A percentile compares a stretch with the other conserved stretches of the same genome.
Evolutionary conservation across 2,113 vertebrate genomes (phyloP).

Genomic region (Cyanoderma ruficeps): DNA sequence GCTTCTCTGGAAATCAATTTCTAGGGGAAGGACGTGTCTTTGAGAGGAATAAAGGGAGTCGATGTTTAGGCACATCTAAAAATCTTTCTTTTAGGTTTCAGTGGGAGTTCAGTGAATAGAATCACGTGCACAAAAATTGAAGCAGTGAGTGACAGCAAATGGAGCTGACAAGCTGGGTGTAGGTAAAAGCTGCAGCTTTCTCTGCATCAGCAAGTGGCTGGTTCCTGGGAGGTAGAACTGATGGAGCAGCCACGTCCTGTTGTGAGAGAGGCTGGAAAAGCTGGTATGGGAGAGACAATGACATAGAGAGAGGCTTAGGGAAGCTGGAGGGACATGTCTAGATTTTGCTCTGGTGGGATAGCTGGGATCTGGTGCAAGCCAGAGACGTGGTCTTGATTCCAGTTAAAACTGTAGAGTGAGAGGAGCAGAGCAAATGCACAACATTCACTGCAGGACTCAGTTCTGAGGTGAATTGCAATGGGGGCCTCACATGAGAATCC

Average conservation of each 20-base stretch:
- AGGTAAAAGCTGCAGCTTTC: neutral
- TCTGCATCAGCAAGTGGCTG: neutral
- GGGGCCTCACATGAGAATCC: neutral
- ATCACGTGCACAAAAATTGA: neutral
- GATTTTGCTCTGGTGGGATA: neutral
- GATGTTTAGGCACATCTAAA: neutral
- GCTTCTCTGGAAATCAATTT: neutral
- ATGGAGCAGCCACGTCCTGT: neutral
- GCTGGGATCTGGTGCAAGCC: neutral
- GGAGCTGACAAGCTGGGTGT: neutral
- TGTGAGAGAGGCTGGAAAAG: neutral
- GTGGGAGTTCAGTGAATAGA: neutral
- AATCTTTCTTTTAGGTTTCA: neutral
- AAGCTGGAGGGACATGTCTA: neutral
- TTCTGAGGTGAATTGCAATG: neutral
- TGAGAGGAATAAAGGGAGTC: neutral
- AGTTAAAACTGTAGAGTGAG: neutral
- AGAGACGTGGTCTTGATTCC: neutral
- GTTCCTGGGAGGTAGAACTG: neutral
- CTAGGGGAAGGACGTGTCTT: neutral
- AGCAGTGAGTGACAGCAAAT: neutral
- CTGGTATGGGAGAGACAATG: neutral
- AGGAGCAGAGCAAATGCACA: neutral
- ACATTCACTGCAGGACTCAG: neutral
- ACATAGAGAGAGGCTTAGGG: accelerated